Evolutionary conservation across 2,888 invertebrate genomes (phyloP), one percentile per base, ranked within the genome.

Genomic region (Ectobius pallidus): DNA sequence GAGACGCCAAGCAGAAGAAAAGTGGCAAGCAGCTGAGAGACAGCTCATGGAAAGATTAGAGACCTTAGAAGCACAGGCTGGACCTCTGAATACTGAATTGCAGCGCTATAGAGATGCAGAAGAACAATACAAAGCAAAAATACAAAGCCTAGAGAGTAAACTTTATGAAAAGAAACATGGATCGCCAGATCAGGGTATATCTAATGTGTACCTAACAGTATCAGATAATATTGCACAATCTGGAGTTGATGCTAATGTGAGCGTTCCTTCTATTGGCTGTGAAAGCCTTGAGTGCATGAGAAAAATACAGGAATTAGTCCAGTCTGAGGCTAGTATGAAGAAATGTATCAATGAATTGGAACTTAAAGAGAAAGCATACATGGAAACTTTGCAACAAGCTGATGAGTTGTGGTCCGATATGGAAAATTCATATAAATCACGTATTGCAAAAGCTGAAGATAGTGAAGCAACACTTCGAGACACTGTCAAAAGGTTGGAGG

Each of bases 331-430:
- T 62, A 87, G 87, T 42, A 83, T 91, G 74, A 89, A 89, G 79
- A 83, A 82, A 63, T 85, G 89, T 74, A 87, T 92, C 22, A 84
- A 84, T 44, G 89, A 91, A 76, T 80, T 92, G 68, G 89, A 91
- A 80, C 83, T 86, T 68, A 85, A 89, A 61, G 91, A 92, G 79
- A 84, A 88, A 1, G 88, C 90, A 0, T 92, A 92, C 78, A 85
- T 91, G 78, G 89, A 90, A 79, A 91, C 91, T 78, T 81, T 92
- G 79, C 89, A 91, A 72, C 89, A 90, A 73, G 91, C 91, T 0
- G 91, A 92, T 75, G 89, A 90, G 73, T 87, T 91, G 83, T 91
- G 91, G 89, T 87, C 89, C 0, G 90, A 90, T 78, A 86, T 90
- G 85, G 90, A 89, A 79, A 86, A 86, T 9, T 87, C 87, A 0